Base-by-base conservation (phyloP, 2,888 invertebrate genomes). In the Actias luna region DNA sequence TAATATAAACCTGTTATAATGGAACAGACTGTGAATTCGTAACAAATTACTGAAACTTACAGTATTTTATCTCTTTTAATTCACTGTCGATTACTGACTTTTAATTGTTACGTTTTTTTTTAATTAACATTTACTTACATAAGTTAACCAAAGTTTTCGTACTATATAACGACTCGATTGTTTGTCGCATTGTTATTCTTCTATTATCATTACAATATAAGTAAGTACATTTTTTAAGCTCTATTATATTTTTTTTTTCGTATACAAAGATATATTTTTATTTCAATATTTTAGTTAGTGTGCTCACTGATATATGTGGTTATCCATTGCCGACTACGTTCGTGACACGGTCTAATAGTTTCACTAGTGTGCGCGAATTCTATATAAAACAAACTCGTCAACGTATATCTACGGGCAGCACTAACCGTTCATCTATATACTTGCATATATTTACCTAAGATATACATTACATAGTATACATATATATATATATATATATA, bases 381-480 rank as follows among this genome's bases (percentile, higher is more conserved):
- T 89, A 87, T 83, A 79, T 69, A 73, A 82, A 79, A 77, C 29
- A 7, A 29, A 29, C 29, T 8, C 29, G 29, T 29, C 55, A 29
- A 29, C 55, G 55, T 55, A 66, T 78, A 76, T 74, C 89, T 91
- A 89, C 83, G 83, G 89, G 87, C 87, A 86, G 84, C 87, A 83
- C 88, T 88, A 88, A 86, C 87, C 75, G 18, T 81, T 82, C 83
- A 80, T 82, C 90, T 89, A 88, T 33, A 88, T 52, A 89, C 83
- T 90, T 82, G 89, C 88, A 82, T 87, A 89, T 88, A 90, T 83
- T 88, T 89, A 90, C 85, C 92, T 92, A 92, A 88, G 73, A 90
- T 89, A 92, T 90, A 92, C 89, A 90, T 90, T 91, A 90, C 85
- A 85, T 88, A 89, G 87, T 89, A 90, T 87, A 87, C 78, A 80